Conservation (phyloP, 1,140 invertebrate genomes). For the Cepaea nemoralis region DNA sequence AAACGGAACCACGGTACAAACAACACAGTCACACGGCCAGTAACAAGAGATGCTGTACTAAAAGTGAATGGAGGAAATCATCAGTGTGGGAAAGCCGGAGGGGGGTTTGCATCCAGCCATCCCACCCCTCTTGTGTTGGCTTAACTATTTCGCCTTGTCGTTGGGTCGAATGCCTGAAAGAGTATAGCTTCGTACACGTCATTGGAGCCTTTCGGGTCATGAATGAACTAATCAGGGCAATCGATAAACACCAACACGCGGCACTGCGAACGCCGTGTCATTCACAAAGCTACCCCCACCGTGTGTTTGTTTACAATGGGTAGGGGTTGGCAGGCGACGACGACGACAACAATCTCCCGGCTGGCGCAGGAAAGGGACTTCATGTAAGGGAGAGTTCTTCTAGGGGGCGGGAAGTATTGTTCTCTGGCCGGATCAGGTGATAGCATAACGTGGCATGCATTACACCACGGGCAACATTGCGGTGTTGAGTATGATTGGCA, state of each 20-base stretch:
- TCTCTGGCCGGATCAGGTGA: neutral
- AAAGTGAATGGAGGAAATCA: too few relatives aligned
- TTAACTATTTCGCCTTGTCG: too few relatives aligned
- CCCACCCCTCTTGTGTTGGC: too few relatives aligned
- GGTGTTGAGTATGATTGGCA: neutral
- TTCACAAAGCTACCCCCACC: conserved; percentile 13
- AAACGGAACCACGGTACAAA: too few relatives aligned
- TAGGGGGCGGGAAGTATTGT: neutral
- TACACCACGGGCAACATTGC: neutral
- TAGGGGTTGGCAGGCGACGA: too few relatives aligned
- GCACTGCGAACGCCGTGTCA: conserved; percentile 16
- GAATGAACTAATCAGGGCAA: conserved; percentile 17
- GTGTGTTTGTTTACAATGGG: conserved; percentile 6
- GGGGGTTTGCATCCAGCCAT: too few relatives aligned
- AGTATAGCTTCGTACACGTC: neutral
- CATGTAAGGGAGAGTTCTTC: neutral
- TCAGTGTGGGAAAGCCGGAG: too few relatives aligned
- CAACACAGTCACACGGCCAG: too few relatives aligned
- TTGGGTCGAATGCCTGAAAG: neutral
- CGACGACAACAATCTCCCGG: conserved; percentile 20
- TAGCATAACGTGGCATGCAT: neutral
- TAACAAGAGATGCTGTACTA: too few relatives aligned
- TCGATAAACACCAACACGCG: conserved; percentile 19
- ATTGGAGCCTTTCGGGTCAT: neutral
- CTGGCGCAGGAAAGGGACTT: conserved; percentile 23